phyloP scores from a whole-genome alignment of 2,888 invertebrate species.

The Mamestra brassicae region DNA sequence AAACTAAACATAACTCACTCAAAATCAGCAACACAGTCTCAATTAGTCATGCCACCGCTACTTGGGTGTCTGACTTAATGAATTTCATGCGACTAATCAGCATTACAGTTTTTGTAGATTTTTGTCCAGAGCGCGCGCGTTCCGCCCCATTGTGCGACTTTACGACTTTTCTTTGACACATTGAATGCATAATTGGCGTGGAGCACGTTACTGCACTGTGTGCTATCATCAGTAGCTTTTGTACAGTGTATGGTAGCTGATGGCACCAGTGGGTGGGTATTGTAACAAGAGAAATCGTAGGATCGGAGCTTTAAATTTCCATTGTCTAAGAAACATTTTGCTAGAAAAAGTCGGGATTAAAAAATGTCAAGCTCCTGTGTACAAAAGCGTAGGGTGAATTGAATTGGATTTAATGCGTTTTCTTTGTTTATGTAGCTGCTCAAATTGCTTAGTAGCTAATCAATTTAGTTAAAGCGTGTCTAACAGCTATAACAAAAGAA shows the following conservation, averaged over 20 bases:
- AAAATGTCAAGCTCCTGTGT: constrained; percentile 38
- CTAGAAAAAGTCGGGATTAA: constrained; percentile 34
- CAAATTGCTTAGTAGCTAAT: background rate
- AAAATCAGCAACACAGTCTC: constrained; percentile 69
- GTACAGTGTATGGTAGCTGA: constrained; percentile 63
- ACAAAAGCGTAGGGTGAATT: constrained; percentile 15
- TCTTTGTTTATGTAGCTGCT: constrained; percentile 8
- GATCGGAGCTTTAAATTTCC: constrained; percentile 34
- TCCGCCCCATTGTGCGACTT: constrained; percentile 77
- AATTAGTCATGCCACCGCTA: constrained; percentile 76
- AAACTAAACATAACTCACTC: constrained; percentile 60
- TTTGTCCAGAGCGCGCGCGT: constrained; percentile 72
- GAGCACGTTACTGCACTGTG: constrained; percentile 65
- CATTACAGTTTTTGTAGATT: constrained; percentile 73
- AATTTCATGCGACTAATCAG: constrained; percentile 83
- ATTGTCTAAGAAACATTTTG: constrained; percentile 43
- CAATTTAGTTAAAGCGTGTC: background rate
- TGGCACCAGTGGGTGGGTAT: constrained; percentile 61
- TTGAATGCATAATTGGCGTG: constrained; percentile 72
- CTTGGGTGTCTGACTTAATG: constrained; percentile 84
- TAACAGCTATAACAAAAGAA: background rate
- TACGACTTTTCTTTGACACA: constrained; percentile 70
- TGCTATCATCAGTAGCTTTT: constrained; percentile 58
- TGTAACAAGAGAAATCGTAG: constrained; percentile 54
- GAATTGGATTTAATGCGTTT: constrained; percentile 19